Evolutionary conservation across 2,113 vertebrate genomes (phyloP).

Genomic region (Ibidorhyncha struthersii): DNA sequence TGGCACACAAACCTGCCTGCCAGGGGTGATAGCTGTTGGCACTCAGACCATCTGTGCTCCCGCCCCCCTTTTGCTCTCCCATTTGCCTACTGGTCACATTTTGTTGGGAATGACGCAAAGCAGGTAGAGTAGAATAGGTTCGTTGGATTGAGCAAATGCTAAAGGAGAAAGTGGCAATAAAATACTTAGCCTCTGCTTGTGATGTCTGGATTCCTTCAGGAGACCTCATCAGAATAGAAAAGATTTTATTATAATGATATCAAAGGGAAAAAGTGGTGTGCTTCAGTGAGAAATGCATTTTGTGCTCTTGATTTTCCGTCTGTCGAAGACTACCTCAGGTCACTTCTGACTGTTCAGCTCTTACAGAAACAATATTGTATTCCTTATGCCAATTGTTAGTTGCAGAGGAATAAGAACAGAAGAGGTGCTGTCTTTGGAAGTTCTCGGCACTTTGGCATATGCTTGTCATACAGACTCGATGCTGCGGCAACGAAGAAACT

Average conservation of each 20-base stretch:
- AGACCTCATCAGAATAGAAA: neutral
- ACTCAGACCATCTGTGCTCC: neutral
- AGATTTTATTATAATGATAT: neutral
- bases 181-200: neutral
- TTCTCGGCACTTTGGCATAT: constrained; percentile 5
- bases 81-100: neutral
- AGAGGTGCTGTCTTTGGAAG: neutral
- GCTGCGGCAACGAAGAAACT: neutral
- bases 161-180: neutral
- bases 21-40: neutral
- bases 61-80: neutral
- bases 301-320: constrained; percentile 5
- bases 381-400: constrained; percentile 9
- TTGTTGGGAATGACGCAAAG: neutral
- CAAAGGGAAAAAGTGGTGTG: neutral
- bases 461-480: neutral
- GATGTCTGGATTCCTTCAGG: neutral
- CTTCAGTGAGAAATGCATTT: neutral
- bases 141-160: neutral
- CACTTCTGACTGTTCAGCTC: constrained; percentile 27
- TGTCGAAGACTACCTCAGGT: neutral
- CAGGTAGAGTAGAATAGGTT: neutral
- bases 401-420: neutral
- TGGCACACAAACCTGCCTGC: neutral
- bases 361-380: constrained; percentile 51